Conservation (phyloP, 2,797 vertebrate genomes). For the Chelon auratus region DNA sequence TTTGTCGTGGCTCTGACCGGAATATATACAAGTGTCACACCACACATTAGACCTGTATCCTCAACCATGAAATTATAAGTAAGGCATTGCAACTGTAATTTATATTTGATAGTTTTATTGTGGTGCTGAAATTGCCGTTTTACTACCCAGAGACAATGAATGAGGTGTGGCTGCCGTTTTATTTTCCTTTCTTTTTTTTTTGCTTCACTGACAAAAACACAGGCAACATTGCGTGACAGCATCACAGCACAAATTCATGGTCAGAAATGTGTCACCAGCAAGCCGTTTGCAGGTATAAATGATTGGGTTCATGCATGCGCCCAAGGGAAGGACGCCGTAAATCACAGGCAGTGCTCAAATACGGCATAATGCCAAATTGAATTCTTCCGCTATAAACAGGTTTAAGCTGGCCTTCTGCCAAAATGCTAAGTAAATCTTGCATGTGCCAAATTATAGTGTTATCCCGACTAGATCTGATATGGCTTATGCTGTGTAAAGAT, state of each 20-base stretch:
- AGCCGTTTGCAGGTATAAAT: conserved; percentile 59
- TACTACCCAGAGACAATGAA: conserved; percentile 19
- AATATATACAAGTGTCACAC: conserved; percentile 31
- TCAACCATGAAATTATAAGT: conserved; percentile 48
- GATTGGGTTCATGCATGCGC: conserved; percentile 39
- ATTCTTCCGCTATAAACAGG: conserved; percentile 55
- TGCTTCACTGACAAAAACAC: conserved; percentile 19
- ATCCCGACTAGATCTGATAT: conserved; percentile 51
- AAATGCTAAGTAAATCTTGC: conserved; percentile 55
- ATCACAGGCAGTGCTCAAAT: conserved; percentile 47
- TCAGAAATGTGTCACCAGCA: conserved; percentile 46
- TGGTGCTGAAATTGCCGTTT: conserved; percentile 12
- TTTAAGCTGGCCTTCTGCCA: conserved; percentile 59
- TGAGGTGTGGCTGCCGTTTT: neutral
- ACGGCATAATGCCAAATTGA: conserved; percentile 66
- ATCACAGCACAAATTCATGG: conserved; percentile 23
- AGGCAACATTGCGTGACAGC: conserved; percentile 16
- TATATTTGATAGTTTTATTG: conserved; percentile 28
- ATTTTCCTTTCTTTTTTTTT: neutral
- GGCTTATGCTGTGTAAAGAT: conserved; percentile 55
- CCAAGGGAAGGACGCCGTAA: conserved; percentile 46
- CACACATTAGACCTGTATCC: conserved; percentile 35
- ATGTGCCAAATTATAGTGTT: conserved; percentile 55
- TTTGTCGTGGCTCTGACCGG: conserved; percentile 32
- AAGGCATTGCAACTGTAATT: conserved; percentile 21